These are phyloP conservation scores for Anadara kagoshimensis DNA, from an alignment of 1,140 invertebrate genomes.

Conservation along the genomic window DNA sequence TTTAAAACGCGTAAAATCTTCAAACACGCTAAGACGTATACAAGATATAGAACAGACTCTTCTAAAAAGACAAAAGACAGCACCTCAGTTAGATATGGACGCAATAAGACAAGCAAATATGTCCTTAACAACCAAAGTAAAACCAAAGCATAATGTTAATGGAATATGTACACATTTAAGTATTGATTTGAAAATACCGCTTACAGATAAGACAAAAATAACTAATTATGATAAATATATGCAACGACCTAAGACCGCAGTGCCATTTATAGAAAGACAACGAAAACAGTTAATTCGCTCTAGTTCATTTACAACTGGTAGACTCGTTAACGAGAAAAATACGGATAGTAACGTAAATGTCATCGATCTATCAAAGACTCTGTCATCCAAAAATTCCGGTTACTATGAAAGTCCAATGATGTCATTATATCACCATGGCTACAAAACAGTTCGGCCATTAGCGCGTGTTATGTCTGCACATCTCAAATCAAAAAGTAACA, in stretches of 20 bases:
- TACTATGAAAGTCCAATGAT: constrained; percentile 15
- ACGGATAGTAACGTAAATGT: constrained; percentile 9
- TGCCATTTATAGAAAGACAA: neutral
- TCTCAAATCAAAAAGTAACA: constrained; percentile 19
- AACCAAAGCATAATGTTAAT: constrained; percentile 6
- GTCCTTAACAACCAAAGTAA: neutral
- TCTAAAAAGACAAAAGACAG: constrained; percentile 23
- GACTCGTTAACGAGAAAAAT: neutral
- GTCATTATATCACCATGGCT: constrained; percentile 18
- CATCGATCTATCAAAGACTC: constrained; percentile 17
- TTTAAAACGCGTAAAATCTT: constrained; percentile 8
- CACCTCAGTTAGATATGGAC: constrained; percentile 13
- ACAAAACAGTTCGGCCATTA: constrained; percentile 31
- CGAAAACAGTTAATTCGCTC: neutral
- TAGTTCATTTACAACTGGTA: neutral
- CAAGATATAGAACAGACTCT: constrained; percentile 13
- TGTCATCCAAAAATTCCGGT: constrained; percentile 2
- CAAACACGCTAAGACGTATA: constrained; percentile 19
- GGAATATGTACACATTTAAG: constrained; percentile 23
- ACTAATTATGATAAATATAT: constrained; percentile 11
- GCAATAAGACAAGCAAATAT: constrained; percentile 16
- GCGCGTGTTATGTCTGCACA: constrained; percentile 27
- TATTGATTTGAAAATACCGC: constrained; percentile 2
- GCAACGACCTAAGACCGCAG: constrained; percentile 21
- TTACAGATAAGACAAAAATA: neutral